These are phyloP conservation scores for Stictonetta naevosa DNA, from an alignment of 2,113 vertebrate species.

Conservation along the genomic window DNA sequence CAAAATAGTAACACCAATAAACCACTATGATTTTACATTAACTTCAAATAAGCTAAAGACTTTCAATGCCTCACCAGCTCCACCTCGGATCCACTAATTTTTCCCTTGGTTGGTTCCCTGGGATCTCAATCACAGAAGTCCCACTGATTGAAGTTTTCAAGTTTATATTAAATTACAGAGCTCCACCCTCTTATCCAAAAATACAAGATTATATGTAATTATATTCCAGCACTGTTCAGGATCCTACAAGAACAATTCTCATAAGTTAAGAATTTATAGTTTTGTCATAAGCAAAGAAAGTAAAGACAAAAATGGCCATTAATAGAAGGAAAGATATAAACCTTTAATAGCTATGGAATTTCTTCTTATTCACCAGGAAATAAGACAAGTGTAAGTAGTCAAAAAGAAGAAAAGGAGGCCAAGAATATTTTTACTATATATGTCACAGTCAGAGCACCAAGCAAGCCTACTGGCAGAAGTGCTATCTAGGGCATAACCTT, in stretches of 20 bases:
- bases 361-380: fast-evolving
- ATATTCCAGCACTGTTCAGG: not conserved
- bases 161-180: not conserved
- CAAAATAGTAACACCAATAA: not conserved
- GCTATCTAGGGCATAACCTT: not conserved
- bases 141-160: not conserved
- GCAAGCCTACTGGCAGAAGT: not conserved
- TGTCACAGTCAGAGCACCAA: not conserved
- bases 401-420: not conserved
- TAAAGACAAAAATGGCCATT: not conserved
- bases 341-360: not conserved
- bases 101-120: not conserved
- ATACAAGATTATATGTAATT: not conserved
- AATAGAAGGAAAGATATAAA: not conserved
- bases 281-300: not conserved
- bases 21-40: not conserved
- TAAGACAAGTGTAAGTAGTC: not conserved
- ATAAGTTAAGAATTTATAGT: not conserved
- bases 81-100: not conserved
- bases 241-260: not conserved
- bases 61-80: not conserved
- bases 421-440: not conserved
- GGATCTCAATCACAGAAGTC: not conserved
- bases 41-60: not conserved
- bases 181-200: not conserved